Evolutionary conservation across 1,140 invertebrate genomes (phyloP).

Genomic region (Drosophila ambigua): DNA sequence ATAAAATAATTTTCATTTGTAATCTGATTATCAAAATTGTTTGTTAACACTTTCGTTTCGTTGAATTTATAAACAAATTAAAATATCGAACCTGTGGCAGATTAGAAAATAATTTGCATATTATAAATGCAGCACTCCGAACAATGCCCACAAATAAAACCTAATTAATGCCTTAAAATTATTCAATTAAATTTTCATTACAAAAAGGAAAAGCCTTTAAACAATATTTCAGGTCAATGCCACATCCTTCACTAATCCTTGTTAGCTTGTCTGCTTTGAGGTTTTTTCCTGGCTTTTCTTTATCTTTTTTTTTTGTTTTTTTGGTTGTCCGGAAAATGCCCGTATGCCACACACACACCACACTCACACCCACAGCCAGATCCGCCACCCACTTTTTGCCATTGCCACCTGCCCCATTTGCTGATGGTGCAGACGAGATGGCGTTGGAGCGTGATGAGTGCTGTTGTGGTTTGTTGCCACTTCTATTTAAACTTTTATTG

Average conservation of each 20-base stretch:
- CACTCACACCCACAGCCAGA: neutral
- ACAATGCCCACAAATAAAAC: slow-evolving; percentile 8
- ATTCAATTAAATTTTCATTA: slow-evolving; percentile 26
- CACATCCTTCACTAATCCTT: slow-evolving; percentile 54
- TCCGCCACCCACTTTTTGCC: neutral
- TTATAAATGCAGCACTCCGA: slow-evolving; percentile 2
- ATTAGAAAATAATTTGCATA: slow-evolving; percentile 44
- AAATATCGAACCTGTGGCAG: slow-evolving; percentile 5
- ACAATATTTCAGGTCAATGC: slow-evolving; percentile 35
- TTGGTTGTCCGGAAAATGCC: neutral
- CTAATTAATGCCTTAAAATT: slow-evolving; percentile 29
- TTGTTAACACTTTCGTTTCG: slow-evolving; percentile 38
- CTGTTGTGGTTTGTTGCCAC: slow-evolving; percentile 80
- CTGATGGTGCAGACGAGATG: slow-evolving; percentile 49
- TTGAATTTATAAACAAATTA: slow-evolving; percentile 39
- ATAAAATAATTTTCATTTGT: slow-evolving; percentile 28
- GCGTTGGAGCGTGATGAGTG: slow-evolving; percentile 78
- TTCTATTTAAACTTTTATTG: slow-evolving; percentile 82
- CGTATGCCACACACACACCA: neutral
- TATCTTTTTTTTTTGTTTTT: neutral
- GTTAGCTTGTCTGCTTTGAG: slow-evolving; percentile 73
- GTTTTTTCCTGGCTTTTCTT: slow-evolving; percentile 29
- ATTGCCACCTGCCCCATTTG: slow-evolving; percentile 46
- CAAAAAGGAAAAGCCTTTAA: slow-evolving; percentile 11
- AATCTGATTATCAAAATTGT: slow-evolving; percentile 41